Evolutionary conservation across 2,888 invertebrate genomes (phyloP), one percentile per base, ranked within the genome.

Genomic region (Acanthococcus lagerstroemiae): DNA sequence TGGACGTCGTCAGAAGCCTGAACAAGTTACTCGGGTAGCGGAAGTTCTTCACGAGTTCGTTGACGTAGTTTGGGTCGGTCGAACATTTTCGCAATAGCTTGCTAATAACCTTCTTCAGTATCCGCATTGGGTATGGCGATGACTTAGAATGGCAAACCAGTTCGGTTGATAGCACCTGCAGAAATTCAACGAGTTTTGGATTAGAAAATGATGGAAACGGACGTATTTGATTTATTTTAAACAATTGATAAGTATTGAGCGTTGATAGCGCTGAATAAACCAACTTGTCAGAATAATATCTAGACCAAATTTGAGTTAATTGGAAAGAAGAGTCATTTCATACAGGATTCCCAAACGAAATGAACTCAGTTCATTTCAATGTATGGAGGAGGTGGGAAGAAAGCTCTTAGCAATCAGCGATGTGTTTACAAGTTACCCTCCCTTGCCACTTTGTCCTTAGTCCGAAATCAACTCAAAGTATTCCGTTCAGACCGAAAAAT

Each of bases 11-110:
- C 46, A 67, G 27, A n/a, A 66, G 17, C 27, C 66, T 44, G 17
- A 66, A 66, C n/a, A 66, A 27, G 37, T 56, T 55, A 30, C 66
- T 21, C 17, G 66, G 48, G 22, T 46, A 66, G 19, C 55, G 56
- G 27, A 56, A 55, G 56, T 57, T 66, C 21, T 24, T 45, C 7
- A 66, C 37, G 15, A 66, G 45, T 30, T 56, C 66, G 48, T 30
- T 66, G 2, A 66, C 50, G 56, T 21, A 66, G 27, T 26, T 48
- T 21, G 48, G 4, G 50, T 66, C 66, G n/a, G 17, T n/a, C 1
- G 25, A 27, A 48, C 48, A 50, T 21, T 30, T 66, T 7, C 37
- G 48, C 9, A 57, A 15, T 27, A 66, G 48, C 25, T 45, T 66
- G 44, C 48, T 25, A 19, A 66, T 9, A 12, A 56, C 22, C 19